Base-by-base conservation (phyloP, 2,888 invertebrate species). In the Hydrotaea cyrtoneurina region DNA sequence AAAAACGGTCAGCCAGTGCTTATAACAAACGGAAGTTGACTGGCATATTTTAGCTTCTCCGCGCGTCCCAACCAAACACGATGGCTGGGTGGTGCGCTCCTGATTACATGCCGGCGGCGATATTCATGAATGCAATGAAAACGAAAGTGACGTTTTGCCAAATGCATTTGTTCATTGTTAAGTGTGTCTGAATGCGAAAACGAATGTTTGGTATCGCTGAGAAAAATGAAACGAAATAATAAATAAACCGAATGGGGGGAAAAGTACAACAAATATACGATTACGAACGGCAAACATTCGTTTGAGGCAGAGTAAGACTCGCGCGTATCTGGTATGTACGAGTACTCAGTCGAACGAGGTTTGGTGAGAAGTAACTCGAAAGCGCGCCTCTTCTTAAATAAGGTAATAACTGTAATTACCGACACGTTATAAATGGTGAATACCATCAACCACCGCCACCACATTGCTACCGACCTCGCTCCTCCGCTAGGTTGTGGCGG, bases 91-190 rank as follows among this genome's bases (percentile, higher is more conserved):
- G 39, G 13, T 10, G 39, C 39, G 39, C 39, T 13, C 39, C 39
- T 39, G 39, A 39, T 39, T 39, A 39, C 53, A 53, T 17, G 4
- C 5, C 62, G 62, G 36, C 62, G 53, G 23, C n/a, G 21, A 53
- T 31, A 21, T 17, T 36, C 36, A 55, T 55, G 19, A 55, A 73
- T 39, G 57, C 23, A 21, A 73, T 64, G 78, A 84, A 84, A 84
- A 50, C 78, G 83, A 84, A 84, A 84, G 83, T 80, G 80, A 80
- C 80, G 83, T 80, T 80, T 80, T 80, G 55, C 80, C 43, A 71
- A 62, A 64, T 72, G 66, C 23, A 73, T 69, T 69, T 64, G 76
- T 76, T 76, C 66, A 80, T n/a, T 74, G 71, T 66, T 66, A 66
- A 66, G n/a, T 43, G 66, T 66, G 43, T 66, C 39, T 66, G 66